phyloP scores from a whole-genome alignment of 2,113 vertebrate genomes.

The Camelus bactrianus region DNA sequence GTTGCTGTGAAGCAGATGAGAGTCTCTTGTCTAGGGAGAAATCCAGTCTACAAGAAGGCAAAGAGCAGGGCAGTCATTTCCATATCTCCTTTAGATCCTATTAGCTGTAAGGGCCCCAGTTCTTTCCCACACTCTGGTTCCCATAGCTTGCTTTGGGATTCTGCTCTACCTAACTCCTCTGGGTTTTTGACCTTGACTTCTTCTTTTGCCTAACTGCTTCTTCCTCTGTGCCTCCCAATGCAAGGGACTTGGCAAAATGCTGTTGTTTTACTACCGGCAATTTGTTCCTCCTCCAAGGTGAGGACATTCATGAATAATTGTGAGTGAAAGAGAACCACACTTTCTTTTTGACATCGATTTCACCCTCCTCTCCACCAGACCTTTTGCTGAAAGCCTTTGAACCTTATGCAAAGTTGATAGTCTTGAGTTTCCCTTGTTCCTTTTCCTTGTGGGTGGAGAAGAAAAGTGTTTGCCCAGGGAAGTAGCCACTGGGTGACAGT shows the following conservation, averaged over 20 bases:
- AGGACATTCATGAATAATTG: conserved; percentile 25
- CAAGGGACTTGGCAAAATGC: conserved; percentile 14
- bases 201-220: not conserved
- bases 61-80: not conserved
- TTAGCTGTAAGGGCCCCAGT: not conserved
- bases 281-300: not conserved
- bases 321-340: not conserved
- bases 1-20: not conserved
- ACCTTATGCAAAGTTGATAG: not conserved
- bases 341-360: not conserved
- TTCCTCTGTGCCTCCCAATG: not conserved
- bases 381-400: conserved; percentile 5
- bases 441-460: not conserved
- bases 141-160: conserved; percentile 14
- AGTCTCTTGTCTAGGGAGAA: not conserved
- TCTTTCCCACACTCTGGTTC: not conserved
- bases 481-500: not conserved
- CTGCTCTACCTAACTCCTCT: not conserved
- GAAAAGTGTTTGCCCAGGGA: not conserved
- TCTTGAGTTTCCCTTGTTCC: not conserved
- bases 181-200: not conserved
- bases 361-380: not conserved
- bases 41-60: not conserved
- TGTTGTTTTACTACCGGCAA: conserved; percentile 19
- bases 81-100: not conserved